Percentiles rank a stretch among this genome's conserved stretches.
phyloP scores from a whole-genome alignment of 2,797 vertebrate genomes.

The Clarias pachynema region DNA sequence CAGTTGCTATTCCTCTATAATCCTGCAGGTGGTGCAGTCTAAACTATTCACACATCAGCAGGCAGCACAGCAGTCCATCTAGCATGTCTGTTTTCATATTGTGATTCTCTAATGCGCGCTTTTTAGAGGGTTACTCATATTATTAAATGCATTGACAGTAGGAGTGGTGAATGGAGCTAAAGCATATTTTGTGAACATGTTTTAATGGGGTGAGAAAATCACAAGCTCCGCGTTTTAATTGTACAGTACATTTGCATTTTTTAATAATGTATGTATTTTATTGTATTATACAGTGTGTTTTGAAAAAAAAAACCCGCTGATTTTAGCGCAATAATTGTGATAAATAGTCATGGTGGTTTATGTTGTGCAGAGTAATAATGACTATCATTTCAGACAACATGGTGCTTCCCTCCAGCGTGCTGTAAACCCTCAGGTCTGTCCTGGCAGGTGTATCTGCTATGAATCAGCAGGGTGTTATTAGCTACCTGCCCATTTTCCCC shows the following conservation, averaged over 20 bases:
- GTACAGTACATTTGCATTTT: background rate
- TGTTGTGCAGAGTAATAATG: background rate
- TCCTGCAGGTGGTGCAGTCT: too few relatives aligned
- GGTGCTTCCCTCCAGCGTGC: background rate
- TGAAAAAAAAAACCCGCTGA: too few relatives aligned
- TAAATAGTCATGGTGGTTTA: too few relatives aligned
- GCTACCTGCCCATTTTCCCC: conserved; percentile 19
- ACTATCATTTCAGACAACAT: background rate
- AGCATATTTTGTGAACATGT: too few relatives aligned
- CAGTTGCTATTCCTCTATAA: background rate
- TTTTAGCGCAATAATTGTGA: background rate
- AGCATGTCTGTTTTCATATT: too few relatives aligned
- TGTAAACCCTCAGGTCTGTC: conserved; percentile 11
- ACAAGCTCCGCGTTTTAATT: background rate
- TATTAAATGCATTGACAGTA: background rate
- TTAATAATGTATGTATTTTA: background rate
- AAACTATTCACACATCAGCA: too few relatives aligned
- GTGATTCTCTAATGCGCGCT: too few relatives aligned
- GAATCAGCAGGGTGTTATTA: conserved; percentile 27
- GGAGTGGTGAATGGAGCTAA: background rate
- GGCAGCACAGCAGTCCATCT: too few relatives aligned
- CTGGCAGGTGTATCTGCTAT: background rate
- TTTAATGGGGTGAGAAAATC: background rate
- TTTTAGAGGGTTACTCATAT: background rate
- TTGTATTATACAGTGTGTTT: too few relatives aligned